Evolutionary conservation across 1,140 invertebrate genomes (phyloP).

Genomic region (Neodiprion lecontei): DNA sequence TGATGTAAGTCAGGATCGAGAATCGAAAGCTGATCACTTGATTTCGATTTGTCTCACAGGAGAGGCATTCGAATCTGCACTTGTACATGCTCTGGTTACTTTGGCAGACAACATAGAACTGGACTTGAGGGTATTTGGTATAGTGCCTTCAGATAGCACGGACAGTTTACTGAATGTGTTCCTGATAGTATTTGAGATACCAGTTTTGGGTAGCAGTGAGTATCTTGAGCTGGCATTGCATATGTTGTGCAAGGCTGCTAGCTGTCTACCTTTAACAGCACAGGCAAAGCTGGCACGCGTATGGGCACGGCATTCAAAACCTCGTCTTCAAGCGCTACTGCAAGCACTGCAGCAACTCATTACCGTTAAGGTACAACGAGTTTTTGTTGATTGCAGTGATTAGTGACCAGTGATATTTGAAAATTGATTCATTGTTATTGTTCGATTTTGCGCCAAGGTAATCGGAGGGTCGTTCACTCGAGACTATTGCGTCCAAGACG

Average conservation of each 20-base stretch:
- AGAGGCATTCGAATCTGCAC: constrained; percentile 71
- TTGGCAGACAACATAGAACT: constrained; percentile 77
- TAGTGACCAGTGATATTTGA: no score
- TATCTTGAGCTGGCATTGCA: constrained; percentile 85
- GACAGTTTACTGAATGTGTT: constrained; percentile 76
- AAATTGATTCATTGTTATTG: no score
- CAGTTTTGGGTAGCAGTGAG: constrained; percentile 78
- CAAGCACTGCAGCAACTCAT: constrained; percentile 88
- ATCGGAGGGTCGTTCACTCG: constrained; percentile 77
- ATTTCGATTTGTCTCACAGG: constrained; percentile 44
- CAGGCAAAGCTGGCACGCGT: constrained; percentile 81
- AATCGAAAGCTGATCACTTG: constrained; percentile 13
- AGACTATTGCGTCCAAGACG: constrained; percentile 84
- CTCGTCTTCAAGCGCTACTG: constrained; percentile 75
- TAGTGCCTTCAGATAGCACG: constrained; percentile 52
- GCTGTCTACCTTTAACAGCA: constrained; percentile 74
- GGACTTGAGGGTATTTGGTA: constrained; percentile 70
- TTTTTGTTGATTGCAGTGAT: background rate
- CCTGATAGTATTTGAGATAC: constrained; percentile 88
- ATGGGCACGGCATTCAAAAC: constrained; percentile 78
- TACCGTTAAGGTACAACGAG: constrained; percentile 66
- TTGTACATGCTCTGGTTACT: constrained; percentile 80
- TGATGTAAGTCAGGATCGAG: constrained; percentile 27
- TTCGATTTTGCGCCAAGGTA: constrained; percentile 62
- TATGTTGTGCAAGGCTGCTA: constrained; percentile 79